Conservation (phyloP, 2,797 vertebrate genomes). For the Ispidina picta region DNA sequence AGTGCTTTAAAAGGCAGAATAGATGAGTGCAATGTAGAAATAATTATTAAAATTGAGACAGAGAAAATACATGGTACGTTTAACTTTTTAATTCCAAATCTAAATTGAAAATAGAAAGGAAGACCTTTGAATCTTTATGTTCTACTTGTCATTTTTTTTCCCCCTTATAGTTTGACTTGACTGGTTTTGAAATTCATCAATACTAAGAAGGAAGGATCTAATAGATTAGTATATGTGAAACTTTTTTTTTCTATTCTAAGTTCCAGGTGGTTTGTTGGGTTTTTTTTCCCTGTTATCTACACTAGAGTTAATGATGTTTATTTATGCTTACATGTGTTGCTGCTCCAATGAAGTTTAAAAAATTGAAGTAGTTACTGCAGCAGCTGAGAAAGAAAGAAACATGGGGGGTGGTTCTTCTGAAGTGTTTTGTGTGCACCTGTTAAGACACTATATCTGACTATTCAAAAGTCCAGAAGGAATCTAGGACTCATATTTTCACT, state of each 20-base stretch:
- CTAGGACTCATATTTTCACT: neutral
- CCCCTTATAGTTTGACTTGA: neutral
- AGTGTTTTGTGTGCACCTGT: neutral
- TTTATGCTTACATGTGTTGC: neutral
- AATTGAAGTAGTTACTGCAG: neutral
- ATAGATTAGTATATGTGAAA: neutral
- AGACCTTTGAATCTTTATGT: neutral
- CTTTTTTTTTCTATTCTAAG: neutral
- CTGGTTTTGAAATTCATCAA: neutral
- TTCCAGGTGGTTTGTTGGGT: fast-evolving
- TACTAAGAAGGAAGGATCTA: neutral
- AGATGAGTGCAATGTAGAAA: neutral
- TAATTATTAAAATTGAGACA: neutral
- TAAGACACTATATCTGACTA: neutral
- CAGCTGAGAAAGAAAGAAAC: neutral
- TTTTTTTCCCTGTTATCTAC: neutral
- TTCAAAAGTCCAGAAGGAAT: neutral
- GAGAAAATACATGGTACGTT: neutral
- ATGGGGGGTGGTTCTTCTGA: neutral
- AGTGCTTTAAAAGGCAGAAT: neutral
- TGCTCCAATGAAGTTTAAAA: neutral
- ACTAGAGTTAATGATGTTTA: neutral
- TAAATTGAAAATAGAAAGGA: neutral
- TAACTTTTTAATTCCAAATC: neutral
- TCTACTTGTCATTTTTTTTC: neutral